Evolutionary conservation across 2,888 invertebrate genomes (phyloP), one percentile per base, ranked within the genome.

Genomic region (Dryobotodes eremita): DNA sequence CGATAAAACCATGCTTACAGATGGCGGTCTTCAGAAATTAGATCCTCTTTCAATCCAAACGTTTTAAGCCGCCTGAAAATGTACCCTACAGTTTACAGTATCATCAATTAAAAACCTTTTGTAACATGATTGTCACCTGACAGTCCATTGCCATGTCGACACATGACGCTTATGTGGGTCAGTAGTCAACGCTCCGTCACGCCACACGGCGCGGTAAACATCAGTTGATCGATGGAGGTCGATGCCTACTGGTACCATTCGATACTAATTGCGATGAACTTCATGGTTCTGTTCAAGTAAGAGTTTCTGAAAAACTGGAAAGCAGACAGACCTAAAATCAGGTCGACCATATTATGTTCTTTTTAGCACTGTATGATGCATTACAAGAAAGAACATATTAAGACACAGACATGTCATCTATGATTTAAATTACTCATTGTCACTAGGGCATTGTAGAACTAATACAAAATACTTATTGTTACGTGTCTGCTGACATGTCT

Each of bases 201-300:
- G 65, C 23, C 70, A 55, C 48, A 50, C 61, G 61, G 20, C 42
- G 77, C 86, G 31, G 71, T 61, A 76, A 75, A 87, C 73, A 84
- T 68, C 69, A 65, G 11, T 57, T 80, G 85, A 85, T 84, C 68
- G 87, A 80, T 87, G 73, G 75, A 84, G 84, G 85, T 65, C 80
- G 80, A 53, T 80, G 85, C 5, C 62, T 79, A 55, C 42, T 50
- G 31, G 20, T 70, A 73, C 26, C 15, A 46, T 31, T 71, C 7
- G 20, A 71, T 64, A 68, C 31, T 64, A 61, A 50, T 11, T 17
- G 31, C 8, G 69, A 85, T 46, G 46, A 46, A 46, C 46, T 46
- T 46, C 46, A 46, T 46, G 6, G 46, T 46, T 46, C 46, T 10
- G 10, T 46, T 46, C 46, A 46, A 46, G 46, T 46, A 46, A 8